Evolutionary conservation across 2,797 vertebrate genomes (phyloP), one percentile per base, ranked within the genome.

Genomic region (Propithecus deckenii): DNA sequence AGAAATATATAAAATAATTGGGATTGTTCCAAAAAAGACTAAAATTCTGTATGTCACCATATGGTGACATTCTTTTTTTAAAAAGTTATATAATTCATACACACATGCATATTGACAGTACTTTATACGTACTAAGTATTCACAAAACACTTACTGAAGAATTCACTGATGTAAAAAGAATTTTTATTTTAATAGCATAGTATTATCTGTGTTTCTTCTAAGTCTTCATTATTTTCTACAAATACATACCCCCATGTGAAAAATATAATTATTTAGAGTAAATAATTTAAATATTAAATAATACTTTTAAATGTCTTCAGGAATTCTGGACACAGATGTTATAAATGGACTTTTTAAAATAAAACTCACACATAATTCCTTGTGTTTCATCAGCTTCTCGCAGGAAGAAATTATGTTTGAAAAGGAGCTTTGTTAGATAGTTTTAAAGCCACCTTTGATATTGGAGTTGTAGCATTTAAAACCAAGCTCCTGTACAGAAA

Each of bases 151-250:
- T 86, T 78, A 43, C 13, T 92, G 52, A 72, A 22, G 12, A 94
- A 88, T 22, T 90, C 78, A 71, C 7, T 25, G 65, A 5, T 57
- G 9, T 71, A 79, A 23, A 25, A 15, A 38, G 71, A 35, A 30
- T 67, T 90, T 95, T 93, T 57, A 72, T 65, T 93, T 76, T 84
- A 48, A 84, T 86, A 81, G 57, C 55, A 75, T 41, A 79, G 78
- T 32, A 10, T 59, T 50, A 63, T 13, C 7, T 57, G 2, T 35
- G 11, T 55, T 93, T 94, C 55, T 80, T 76, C 15, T 90, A 89
- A 55, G 13, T n/a, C 7, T 93, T 22, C 43, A 41, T 46, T 91
- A 79, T 93, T 95, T 84, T 92, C 46, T 63, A 43, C 1, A 83
- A 97, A 79, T 69, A n/a, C 20, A 87, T 35, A 67, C 5, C n/a